phyloP scores from a whole-genome alignment of 2,113 vertebrate species.

The Actenoides lindsayi region DNA sequence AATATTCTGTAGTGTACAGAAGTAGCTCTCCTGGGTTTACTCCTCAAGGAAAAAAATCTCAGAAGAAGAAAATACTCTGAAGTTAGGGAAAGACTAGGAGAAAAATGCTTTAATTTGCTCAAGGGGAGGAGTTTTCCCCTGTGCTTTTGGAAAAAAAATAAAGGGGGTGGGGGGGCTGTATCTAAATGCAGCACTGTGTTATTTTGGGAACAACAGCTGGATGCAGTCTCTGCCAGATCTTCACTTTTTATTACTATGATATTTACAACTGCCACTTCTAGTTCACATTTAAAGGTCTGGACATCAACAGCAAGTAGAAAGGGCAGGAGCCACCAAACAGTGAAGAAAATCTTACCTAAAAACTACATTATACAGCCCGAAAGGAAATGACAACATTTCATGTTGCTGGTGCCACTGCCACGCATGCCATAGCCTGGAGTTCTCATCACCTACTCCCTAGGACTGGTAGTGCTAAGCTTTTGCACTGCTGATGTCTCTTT shows the following conservation, averaged over 20 bases:
- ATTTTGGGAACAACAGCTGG: conserved; percentile 40
- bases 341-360: neutral
- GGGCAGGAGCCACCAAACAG: neutral
- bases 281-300: neutral
- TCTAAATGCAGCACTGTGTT: conserved; percentile 21
- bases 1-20: neutral
- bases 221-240: neutral
- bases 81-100: neutral
- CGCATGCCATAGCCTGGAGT: neutral
- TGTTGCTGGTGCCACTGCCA: neutral
- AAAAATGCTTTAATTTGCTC: neutral
- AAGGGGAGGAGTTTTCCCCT: neutral
- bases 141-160: neutral
- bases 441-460: neutral
- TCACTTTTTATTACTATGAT: neutral
- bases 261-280: neutral
- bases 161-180: neutral
- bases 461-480: neutral
- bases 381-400: neutral
- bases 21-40: neutral
- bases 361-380: neutral
- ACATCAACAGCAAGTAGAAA: neutral
- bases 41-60: neutral
- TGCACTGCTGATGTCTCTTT: neutral
- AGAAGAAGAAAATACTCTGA: neutral